Evolutionary conservation across 2,888 invertebrate genomes (phyloP).

Genomic region (Electrophaes corylata): DNA sequence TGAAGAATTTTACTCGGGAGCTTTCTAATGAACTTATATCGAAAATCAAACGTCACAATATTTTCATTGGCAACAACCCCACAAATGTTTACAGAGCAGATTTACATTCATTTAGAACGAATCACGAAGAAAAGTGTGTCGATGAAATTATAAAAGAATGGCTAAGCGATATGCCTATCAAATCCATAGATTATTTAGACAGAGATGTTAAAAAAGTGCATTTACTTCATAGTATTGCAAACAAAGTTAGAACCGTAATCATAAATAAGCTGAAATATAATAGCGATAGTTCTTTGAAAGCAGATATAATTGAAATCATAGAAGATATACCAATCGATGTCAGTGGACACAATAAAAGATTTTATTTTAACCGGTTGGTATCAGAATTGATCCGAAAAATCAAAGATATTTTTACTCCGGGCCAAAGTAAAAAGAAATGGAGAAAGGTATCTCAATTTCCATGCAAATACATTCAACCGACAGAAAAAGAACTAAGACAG

Average conservation of each 20-base stretch:
- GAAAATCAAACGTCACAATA: slow-evolving; percentile 32
- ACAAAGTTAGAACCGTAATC: slow-evolving; percentile 44
- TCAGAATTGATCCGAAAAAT: slow-evolving; percentile 47
- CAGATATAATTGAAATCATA: slow-evolving; percentile 47
- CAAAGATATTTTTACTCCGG: slow-evolving; percentile 11
- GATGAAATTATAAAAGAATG: slow-evolving; percentile 52
- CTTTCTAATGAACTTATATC: slow-evolving; percentile 31
- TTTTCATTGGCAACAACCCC: slow-evolving; percentile 16
- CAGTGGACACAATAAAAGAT: slow-evolving; percentile 38
- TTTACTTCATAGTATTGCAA: slow-evolving; percentile 40
- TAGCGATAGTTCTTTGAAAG: slow-evolving; percentile 37
- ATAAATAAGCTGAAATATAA: slow-evolving; percentile 39
- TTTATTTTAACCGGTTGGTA: slow-evolving; percentile 48
- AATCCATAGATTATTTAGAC: slow-evolving; percentile 38
- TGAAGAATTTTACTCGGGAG: slow-evolving; percentile 28
- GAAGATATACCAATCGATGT: slow-evolving; percentile 51
- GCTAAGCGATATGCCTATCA: slow-evolving; percentile 48
- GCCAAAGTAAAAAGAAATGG: slow-evolving; percentile 11
- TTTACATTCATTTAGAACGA: slow-evolving; percentile 17
- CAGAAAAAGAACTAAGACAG: slow-evolving; percentile 48
- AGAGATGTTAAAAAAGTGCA: slow-evolving; percentile 40
- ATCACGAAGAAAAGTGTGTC: slow-evolving; percentile 29
- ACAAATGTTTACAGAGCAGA: slow-evolving; percentile 37
- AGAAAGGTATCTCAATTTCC: slow-evolving; percentile 7
- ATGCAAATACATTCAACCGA: slow-evolving; percentile 40